These are phyloP conservation scores for Melanophora roralis DNA, from an alignment of 2,888 invertebrate genomes.

Conservation along the genomic window DNA sequence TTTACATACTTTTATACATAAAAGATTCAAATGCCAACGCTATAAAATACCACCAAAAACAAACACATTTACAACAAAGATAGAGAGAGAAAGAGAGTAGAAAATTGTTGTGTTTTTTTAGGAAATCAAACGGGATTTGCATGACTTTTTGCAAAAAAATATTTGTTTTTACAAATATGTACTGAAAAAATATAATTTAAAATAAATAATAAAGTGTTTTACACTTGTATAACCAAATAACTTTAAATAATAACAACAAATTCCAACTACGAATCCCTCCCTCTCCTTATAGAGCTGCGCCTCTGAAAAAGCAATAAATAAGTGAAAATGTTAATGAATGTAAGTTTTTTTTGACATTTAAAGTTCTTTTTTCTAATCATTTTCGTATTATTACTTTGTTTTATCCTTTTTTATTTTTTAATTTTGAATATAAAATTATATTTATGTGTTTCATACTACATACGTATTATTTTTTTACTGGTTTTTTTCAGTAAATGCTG, in stretches of 20 bases:
- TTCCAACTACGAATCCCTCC: conserved; percentile 46
- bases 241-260: conserved; percentile 43
- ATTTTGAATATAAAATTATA: conserved; percentile 38
- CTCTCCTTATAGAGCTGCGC: conserved; percentile 54
- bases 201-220: conserved; percentile 47
- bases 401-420: not conserved
- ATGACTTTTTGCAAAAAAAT: conserved; percentile 26
- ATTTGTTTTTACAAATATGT: conserved; percentile 12
- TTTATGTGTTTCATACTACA: conserved; percentile 53
- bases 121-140: conserved; percentile 37
- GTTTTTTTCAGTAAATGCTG: conserved; percentile 59
- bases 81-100: conserved; percentile 6
- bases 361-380: conserved; percentile 30
- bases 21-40: conserved; percentile 37
- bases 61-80: conserved; percentile 32
- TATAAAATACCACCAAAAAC: conserved; percentile 2
- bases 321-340: conserved; percentile 52
- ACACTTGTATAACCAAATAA: conserved; percentile 44
- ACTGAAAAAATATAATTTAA: conserved; percentile 25
- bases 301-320: conserved; percentile 48
- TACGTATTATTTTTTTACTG: conserved; percentile 55
- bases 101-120: conserved; percentile 11
- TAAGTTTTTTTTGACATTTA: conserved; percentile 53
- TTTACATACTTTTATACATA: not conserved
- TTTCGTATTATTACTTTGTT: conserved; percentile 35